Evolutionary conservation across 2,797 vertebrate genomes (phyloP), one percentile per base, ranked within the genome.

Genomic region (Gymnopithys bicolor): DNA sequence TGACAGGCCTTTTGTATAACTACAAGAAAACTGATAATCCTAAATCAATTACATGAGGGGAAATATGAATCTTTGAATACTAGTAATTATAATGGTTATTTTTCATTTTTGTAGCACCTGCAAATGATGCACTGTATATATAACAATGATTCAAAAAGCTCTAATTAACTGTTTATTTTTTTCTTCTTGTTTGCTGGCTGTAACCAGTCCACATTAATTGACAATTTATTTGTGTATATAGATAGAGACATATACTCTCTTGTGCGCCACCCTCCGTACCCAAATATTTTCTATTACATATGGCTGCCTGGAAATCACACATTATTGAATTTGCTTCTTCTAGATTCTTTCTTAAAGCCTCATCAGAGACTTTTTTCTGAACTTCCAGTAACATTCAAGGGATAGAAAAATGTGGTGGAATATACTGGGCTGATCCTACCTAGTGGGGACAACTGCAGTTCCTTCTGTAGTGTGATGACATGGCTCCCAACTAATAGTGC

Each of bases 11-110:
- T 98, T 98, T 98, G 98, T 98, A 98, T 98, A 99, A 98, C 98
- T 98, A 99, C 98, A 98, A 99, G 98, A 98, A 99, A 98, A 98
- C 98, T 98, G 98, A 99, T 99, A 99, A 99, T 99, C 98, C 98
- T 98, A 98, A 98, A 98, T 98, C 98, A 98, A 98, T 98, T 98
- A 98, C 98, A 97, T 56, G 93, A 96, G 94, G 98, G 95, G 98
- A 98, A 98, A 99, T 98, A 98, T 97, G 98, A 99, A 99, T 99
- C 99, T 99, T 99, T 99, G 99, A 99, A 99, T 99, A 98, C 99
- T 98, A 98, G 99, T 99, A 99, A 99, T 99, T 99, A 99, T 99
- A 99, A 99, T 98, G 98, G 99, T 99, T 99, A 99, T 98, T 98
- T 98, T 99, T 99, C 98, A 99, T 99, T 99, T 98, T 98, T 98